Evolutionary conservation across 2,888 invertebrate species (phyloP).

Genomic region (Orchesella flavescens): DNA sequence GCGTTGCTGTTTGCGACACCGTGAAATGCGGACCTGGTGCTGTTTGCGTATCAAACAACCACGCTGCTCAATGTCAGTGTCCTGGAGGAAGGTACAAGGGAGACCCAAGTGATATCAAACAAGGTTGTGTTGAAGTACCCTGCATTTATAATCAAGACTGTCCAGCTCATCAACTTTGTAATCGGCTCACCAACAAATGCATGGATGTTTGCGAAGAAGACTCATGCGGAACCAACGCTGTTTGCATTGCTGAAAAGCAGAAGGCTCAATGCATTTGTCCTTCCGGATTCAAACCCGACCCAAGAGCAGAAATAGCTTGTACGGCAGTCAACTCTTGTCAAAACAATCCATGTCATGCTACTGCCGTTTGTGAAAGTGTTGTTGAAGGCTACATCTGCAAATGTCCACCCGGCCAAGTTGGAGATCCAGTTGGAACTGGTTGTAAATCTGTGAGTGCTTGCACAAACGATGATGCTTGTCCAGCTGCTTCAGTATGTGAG

Average conservation of each 20-base stretch:
- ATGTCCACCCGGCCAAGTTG: constrained; percentile 84
- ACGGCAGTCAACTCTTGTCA: constrained; percentile 75
- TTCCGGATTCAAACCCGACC: constrained; percentile 86
- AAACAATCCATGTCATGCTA: constrained; percentile 81
- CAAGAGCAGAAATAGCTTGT: constrained; percentile 87
- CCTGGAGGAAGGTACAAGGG: constrained; percentile 84
- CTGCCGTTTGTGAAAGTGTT: constrained; percentile 83
- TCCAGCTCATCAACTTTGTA: constrained; percentile 85
- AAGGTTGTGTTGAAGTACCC: constrained; percentile 85
- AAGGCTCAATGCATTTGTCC: constrained; percentile 89
- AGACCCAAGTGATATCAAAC: constrained; percentile 83
- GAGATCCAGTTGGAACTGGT: constrained; percentile 84
- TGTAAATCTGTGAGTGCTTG: constrained; percentile 87
- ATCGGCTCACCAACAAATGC: constrained; percentile 87
- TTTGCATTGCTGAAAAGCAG: constrained; percentile 90
- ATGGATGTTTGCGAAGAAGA: constrained; percentile 86
- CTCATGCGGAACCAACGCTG: constrained; percentile 89
- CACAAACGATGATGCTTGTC: constrained; percentile 84
- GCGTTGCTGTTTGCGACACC: constrained; percentile 85
- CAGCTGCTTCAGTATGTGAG: constrained; percentile 82
- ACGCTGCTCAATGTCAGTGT: constrained; percentile 91
- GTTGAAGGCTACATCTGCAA: constrained; percentile 83
- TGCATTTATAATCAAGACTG: constrained; percentile 90
- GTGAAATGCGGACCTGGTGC: constrained; percentile 89
- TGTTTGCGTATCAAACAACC: constrained; percentile 90